These are phyloP conservation scores for Eupithecia insigniata DNA, from an alignment of 2,888 invertebrate genomes.

Conservation along the genomic window DNA sequence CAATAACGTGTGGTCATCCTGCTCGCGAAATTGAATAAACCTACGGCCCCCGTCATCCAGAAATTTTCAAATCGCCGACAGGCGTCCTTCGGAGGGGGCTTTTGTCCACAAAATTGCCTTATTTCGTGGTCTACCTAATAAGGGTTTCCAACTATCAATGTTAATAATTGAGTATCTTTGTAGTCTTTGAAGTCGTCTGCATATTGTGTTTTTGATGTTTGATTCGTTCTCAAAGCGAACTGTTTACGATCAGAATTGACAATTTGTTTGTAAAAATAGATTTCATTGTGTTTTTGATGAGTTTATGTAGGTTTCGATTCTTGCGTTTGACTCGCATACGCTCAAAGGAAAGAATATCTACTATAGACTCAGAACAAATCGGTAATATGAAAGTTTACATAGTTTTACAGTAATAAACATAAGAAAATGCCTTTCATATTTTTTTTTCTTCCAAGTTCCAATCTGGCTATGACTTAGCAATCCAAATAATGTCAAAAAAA, in stretches of 20 bases:
- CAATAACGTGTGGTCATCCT: constrained; percentile 79
- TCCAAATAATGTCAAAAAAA: not conserved
- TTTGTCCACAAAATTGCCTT: constrained; percentile 82
- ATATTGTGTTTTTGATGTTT: constrained; percentile 54
- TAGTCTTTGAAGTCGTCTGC: constrained; percentile 76
- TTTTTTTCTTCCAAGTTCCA: not conserved
- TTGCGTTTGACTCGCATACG: constrained; percentile 14
- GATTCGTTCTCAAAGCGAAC: constrained; percentile 54
- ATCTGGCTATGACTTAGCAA: not conserved
- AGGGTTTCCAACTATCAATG: constrained; percentile 79
- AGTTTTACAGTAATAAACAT: not conserved
- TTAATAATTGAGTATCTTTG: constrained; percentile 75
- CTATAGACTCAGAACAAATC: no score
- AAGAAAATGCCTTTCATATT: not conserved
- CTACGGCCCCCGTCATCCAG: constrained; percentile 69
- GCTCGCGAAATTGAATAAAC: constrained; percentile 78
- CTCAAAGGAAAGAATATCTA: no score
- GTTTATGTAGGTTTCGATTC: constrained; percentile 20
- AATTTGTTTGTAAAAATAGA: constrained; percentile 45
- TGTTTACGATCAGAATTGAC: constrained; percentile 52
- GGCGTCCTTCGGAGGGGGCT: constrained; percentile 64
- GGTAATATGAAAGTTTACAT: not conserved
- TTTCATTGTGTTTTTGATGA: constrained; percentile 36
- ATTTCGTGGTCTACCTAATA: constrained; percentile 77
- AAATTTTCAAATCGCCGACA: constrained; percentile 80